phyloP scores from a whole-genome alignment of 2,113 vertebrate species.

The Oryctolagus cuniculus region mOryCun1.1 NC_091433.1:114543501-114544000 shows the following conservation, averaged over 20 bases:
- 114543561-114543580: background rate
- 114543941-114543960: too few relatives aligned
- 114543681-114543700: too few relatives aligned
- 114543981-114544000: too few relatives aligned
- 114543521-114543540: rapidly evolving
- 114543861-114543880: background rate
- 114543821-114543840: background rate
- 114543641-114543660: background rate
- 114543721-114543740: background rate
- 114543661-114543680: background rate
- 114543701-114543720: background rate
- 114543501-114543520: background rate
- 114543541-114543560: background rate
- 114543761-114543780: background rate
- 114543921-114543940: background rate
- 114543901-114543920: background rate
- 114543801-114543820: background rate
- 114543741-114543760: background rate
- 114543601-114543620: background rate
- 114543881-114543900: background rate
- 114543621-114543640: background rate
- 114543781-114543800: background rate
- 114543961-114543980: too few relatives aligned
- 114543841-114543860: background rate
- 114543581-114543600: background rate